A percentile compares a stretch with the other conserved stretches of the same genome.
Evolutionary conservation across 2,113 vertebrate genomes (phyloP).

Genomic region (Condylura cristata): DNA sequence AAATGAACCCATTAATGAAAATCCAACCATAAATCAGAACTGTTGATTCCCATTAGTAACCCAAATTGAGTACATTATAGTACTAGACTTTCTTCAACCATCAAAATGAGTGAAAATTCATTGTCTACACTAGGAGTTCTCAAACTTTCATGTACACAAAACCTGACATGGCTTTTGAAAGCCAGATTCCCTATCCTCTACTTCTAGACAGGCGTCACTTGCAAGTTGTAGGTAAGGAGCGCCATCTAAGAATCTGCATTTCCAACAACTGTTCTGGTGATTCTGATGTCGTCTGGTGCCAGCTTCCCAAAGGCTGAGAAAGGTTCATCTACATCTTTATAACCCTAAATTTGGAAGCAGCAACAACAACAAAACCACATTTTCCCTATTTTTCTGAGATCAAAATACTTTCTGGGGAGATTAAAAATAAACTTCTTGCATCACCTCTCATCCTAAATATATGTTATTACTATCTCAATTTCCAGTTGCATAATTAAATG

Average conservation of each 20-base stretch:
- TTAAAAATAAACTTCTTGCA: conserved; percentile 49
- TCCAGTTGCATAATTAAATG: neutral
- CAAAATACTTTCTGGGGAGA: conserved; percentile 23
- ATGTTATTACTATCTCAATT: conserved; percentile 2
- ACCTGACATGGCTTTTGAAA: neutral
- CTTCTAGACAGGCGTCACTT: neutral
- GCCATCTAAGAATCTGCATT: neutral
- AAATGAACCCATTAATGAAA: conserved; percentile 1
- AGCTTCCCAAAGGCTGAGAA: conserved; percentile 7
- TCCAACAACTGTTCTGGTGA: neutral
- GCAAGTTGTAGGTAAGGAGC: neutral
- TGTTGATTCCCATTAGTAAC: conserved; percentile 9
- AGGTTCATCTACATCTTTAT: neutral
- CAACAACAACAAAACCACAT: neutral
- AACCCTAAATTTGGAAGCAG: conserved; percentile 16
- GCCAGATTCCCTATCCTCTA: neutral
- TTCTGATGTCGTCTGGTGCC: neutral
- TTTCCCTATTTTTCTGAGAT: neutral
- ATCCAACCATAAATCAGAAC: neutral
- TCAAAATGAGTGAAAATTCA: conserved; percentile 11
- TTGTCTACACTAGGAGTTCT: neutral
- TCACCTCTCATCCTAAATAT: conserved; percentile 1
- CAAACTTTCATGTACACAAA: neutral
- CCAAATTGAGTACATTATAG: neutral
- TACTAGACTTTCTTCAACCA: conserved; percentile 8